Base-by-base conservation (phyloP, 2,888 invertebrate species). In the Brachyptera risi region DNA sequence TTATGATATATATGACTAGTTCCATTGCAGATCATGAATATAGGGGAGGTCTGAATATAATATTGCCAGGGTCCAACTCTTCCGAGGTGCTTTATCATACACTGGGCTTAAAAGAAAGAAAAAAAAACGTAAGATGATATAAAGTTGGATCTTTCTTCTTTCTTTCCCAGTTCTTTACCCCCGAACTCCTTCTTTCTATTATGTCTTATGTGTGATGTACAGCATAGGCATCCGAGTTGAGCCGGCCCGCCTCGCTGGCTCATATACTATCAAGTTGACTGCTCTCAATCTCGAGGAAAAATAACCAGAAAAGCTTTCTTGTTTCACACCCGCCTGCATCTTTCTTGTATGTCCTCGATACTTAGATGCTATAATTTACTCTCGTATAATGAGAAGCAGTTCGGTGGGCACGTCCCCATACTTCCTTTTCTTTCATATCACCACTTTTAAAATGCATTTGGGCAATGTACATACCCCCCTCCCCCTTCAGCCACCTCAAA, bases 361-460 rank as follows among this genome's bases (percentile, higher is more conserved):
- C 21, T 2, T 50, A n/a, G 31, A 17, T 19, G 40, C 59, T 21
- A 60, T 63, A 60, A 63, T 60, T 63, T 63, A 63, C 57, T 51
- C 44, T 15, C 51, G 60, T 58, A 58, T 63, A 60, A 63, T 63
- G 60, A 60, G 60, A 60, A 26, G 49, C 54, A 23, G n/a, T 5
- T 4, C 21, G n/a, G 21, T 17, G n/a, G n/a, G n/a, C 60, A 23
- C 11, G 19, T n/a, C 57, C n/a, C 26, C 57, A 1, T 13, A 11
- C 57, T 23, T n/a, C 40, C 37, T 37, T 38, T 56, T 24, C 56
- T 27, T 11, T 56, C 56, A 56, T 61, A 57, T 42, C 42, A 58
- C 21, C 61, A 26, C 35, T 21, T 49, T 61, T 61, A 61, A 61
- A 61, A 61, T 50, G 61, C 61, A 51, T 61, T 61, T 61, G 40